phyloP scores from a whole-genome alignment of 2,113 vertebrate species.

The Sphaerodactylus townsendi region DNA sequence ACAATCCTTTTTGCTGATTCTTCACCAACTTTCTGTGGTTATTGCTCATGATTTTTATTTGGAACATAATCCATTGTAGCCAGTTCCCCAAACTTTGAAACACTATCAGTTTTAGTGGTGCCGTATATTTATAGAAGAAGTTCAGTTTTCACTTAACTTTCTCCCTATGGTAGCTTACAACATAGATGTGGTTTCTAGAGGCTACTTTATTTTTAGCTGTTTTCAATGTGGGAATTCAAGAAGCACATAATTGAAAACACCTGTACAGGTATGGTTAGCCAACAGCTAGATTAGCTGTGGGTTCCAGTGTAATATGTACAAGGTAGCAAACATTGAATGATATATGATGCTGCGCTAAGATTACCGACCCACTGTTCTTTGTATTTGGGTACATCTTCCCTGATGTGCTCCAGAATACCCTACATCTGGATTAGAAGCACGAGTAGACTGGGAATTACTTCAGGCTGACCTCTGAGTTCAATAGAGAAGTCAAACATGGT shows the following conservation, averaged over 20 bases:
- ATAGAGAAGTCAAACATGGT: not conserved
- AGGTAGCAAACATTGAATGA: not conserved
- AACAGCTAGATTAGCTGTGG: not conserved
- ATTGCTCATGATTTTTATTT: not conserved
- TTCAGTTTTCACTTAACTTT: conserved; percentile 22
- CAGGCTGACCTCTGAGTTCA: not conserved
- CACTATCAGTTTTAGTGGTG: conserved; percentile 46
- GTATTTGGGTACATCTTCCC: not conserved
- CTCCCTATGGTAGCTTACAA: conserved; percentile 48
- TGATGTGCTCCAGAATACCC: not conserved
- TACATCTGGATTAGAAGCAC: not conserved
- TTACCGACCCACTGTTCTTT: not conserved
- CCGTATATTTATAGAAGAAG: conserved; percentile 43
- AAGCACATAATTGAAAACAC: not conserved
- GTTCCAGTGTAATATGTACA: not conserved
- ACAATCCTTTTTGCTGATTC: conserved; percentile 43
- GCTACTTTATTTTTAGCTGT: not conserved
- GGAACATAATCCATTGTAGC: not conserved
- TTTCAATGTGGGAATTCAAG: not conserved
- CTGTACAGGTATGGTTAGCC: not conserved
- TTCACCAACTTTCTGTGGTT: conserved; percentile 35
- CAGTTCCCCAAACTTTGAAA: not conserved
- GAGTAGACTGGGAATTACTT: not conserved
- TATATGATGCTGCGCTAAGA: not conserved
- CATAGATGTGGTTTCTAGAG: not conserved